Percentiles rank a stretch among this genome's conserved stretches.
These are phyloP conservation scores for Tridacna crocea DNA, from an alignment of 2,888 invertebrate species.

Conservation along the genomic window DNA sequence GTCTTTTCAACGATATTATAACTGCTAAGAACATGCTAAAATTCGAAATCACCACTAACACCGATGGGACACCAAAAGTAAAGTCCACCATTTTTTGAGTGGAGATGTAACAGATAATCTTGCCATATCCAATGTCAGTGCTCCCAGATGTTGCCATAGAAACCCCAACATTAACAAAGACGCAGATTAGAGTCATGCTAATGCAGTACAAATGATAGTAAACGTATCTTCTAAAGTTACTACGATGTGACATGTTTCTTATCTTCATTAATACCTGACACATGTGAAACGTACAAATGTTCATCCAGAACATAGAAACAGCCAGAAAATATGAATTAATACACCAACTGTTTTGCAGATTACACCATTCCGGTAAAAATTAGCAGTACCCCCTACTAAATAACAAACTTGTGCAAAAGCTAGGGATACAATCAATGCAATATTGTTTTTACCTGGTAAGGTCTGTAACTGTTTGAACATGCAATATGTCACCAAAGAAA, in stretches of 20 bases:
- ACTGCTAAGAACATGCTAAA: conserved; percentile 38
- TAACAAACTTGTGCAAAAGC: too few relatives aligned
- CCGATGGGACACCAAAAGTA: conserved; percentile 44
- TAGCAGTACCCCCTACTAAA: conserved; percentile 9
- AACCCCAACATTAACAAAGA: conserved; percentile 32
- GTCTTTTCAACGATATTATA: conserved; percentile 18
- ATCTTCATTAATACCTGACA: conserved; percentile 25
- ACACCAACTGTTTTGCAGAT: conserved; percentile 41
- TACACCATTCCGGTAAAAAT: conserved; percentile 13
- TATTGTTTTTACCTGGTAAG: too few relatives aligned
- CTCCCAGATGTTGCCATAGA: conserved; percentile 1
- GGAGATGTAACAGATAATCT: conserved; percentile 39
- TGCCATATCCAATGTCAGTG: conserved; percentile 42
- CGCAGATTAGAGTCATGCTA: conserved; percentile 12
- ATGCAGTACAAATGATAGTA: conserved; percentile 26
- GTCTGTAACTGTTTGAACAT: too few relatives aligned
- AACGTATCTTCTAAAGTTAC: conserved; percentile 21
- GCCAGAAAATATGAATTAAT: conserved; percentile 46
- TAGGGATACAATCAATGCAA: conserved; percentile 30
- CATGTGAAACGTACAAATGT: conserved; percentile 49
- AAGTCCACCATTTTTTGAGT: conserved; percentile 30
- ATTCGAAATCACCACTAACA: conserved; percentile 29
- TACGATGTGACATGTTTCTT: background rate
- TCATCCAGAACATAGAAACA: too few relatives aligned
- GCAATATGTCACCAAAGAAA: background rate